These are phyloP conservation scores for Sminthurides aquaticus DNA, from an alignment of 2,888 invertebrate species.

Conservation along the genomic window DNA sequence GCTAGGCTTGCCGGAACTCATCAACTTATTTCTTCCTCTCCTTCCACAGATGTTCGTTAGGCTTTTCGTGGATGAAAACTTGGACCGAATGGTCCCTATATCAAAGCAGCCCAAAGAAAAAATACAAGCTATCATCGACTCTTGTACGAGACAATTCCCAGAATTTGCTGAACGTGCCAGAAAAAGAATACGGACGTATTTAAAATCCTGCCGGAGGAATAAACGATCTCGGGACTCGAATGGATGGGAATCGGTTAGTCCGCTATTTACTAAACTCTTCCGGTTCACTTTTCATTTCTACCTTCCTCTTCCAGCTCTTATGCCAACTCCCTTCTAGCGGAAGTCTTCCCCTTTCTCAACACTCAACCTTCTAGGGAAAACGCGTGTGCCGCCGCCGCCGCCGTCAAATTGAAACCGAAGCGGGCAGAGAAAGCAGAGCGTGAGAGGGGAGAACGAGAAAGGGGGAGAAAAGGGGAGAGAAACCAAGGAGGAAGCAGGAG, in stretches of 20 bases:
- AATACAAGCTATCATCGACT: conserved; percentile 94
- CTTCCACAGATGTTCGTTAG: conserved; percentile 85
- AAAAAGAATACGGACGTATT: conserved; percentile 87
- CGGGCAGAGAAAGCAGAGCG: too few species aligned
- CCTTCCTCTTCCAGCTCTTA: conserved; percentile 7
- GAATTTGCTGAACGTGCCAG: conserved; percentile 92
- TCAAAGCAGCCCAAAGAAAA: conserved; percentile 97
- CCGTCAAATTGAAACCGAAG: too few species aligned
- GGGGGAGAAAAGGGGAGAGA: too few species aligned
- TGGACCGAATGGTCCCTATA: conserved; percentile 92
- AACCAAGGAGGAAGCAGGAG: neutral
- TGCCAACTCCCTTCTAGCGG: too few species aligned
- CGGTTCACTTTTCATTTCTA: conserved; percentile 4
- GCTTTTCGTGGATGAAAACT: conserved; percentile 90
- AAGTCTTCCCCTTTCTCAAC: too few species aligned
- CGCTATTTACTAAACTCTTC: conserved; percentile 5
- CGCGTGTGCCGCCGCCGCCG: too few species aligned
- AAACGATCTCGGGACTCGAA: conserved; percentile 80
- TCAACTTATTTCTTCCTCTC: neutral
- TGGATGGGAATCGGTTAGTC: conserved; percentile 79
- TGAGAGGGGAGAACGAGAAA: too few species aligned
- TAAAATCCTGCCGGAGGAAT: conserved; percentile 90
- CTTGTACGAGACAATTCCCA: conserved; percentile 92
- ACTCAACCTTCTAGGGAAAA: neutral
- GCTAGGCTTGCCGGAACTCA: neutral